A percentile compares a stretch with the other conserved stretches of the same genome.
Evolutionary conservation across 1,140 invertebrate species (phyloP).

Genomic region (Bradynema listronoti): DNA sequence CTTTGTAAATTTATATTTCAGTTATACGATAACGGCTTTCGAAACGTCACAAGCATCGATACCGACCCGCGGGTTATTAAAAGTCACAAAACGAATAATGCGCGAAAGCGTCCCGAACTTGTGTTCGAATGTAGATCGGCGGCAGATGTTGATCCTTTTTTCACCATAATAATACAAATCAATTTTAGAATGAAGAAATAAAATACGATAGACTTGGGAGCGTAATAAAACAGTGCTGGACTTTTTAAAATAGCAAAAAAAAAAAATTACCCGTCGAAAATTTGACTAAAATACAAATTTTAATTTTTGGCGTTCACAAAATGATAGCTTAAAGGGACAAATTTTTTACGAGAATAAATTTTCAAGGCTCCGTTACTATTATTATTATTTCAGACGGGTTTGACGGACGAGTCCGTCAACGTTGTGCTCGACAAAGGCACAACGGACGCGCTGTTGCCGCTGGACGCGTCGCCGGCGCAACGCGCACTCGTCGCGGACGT

Average conservation of each 20-base stretch:
- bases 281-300: too few species aligned
- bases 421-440: conserved; percentile 52
- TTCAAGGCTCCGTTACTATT: too few species aligned
- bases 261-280: too few species aligned
- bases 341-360: too few species aligned
- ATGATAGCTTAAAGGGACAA: too few species aligned
- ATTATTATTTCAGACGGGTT: conserved; percentile 23
- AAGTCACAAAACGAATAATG: conserved; percentile 34
- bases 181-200: neutral
- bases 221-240: too few species aligned
- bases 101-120: conserved; percentile 25
- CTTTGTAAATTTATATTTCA: conserved; percentile 25
- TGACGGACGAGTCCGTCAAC: conserved; percentile 30
- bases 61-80: conserved; percentile 43
- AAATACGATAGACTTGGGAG: too few species aligned
- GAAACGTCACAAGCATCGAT: conserved; percentile 46
- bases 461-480: conserved; percentile 5
- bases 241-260: too few species aligned
- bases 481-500: conserved; percentile 26
- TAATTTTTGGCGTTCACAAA: too few species aligned
- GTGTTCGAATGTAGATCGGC: conserved; percentile 37
- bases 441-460: conserved; percentile 47
- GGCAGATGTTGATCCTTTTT: conserved; percentile 28
- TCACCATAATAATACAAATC: conserved; percentile 1
- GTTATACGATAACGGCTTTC: conserved; percentile 53